Percentiles rank a stretch among this genome's conserved stretches.
These are phyloP conservation scores for Peromyscus leucopus DNA, from an alignment of 2,113 vertebrate genomes.

Conservation along the genomic window DNA sequence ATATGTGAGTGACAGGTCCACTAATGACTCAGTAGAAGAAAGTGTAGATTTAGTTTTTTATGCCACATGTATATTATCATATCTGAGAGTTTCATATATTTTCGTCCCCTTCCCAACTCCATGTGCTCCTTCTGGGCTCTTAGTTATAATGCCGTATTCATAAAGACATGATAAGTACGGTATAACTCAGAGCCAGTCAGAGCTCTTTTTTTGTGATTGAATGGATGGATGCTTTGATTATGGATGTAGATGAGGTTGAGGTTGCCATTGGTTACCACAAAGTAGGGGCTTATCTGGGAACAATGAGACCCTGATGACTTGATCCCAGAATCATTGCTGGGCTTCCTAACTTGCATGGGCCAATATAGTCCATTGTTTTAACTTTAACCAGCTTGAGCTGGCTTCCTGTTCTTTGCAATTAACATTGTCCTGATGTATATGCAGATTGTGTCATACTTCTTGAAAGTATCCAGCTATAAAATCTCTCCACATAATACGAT, in stretches of 20 bases:
- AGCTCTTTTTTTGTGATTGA: not conserved
- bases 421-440: not conserved
- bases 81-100: not conserved
- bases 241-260: not conserved
- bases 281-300: not conserved
- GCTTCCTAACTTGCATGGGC: not conserved
- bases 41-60: not conserved
- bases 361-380: conserved; percentile 10
- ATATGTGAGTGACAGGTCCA: not conserved
- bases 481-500: not conserved
- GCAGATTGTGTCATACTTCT: conserved; percentile 2
- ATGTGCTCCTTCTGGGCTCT: not conserved
- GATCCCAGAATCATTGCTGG: not conserved
- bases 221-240: not conserved
- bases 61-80: not conserved
- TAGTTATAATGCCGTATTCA: not conserved
- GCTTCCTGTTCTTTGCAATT: conserved; percentile 20
- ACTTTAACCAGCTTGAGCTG: not conserved
- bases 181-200: not conserved
- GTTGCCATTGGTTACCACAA: not conserved
- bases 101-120: not conserved
- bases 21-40: not conserved
- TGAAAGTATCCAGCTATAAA: conserved; percentile 19
- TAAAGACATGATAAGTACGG: not conserved
- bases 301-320: not conserved